Evolutionary conservation across 2,888 invertebrate species (phyloP).

Genomic region (Amphipyra berbera): DNA sequence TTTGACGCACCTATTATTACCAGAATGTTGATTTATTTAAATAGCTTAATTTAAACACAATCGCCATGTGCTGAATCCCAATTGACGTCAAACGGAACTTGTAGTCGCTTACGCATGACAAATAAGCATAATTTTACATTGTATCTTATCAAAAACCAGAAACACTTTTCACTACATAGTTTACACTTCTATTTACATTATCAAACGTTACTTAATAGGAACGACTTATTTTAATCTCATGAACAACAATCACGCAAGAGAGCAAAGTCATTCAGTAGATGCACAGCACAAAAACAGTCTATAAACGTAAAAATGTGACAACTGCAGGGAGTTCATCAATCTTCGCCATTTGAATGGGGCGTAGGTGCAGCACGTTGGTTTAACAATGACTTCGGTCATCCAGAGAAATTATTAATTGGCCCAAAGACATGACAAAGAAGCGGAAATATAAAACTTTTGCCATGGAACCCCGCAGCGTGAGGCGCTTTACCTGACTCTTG

Average conservation of each 20-base stretch:
- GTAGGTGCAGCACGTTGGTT: constrained; percentile 72
- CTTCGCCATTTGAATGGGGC: constrained; percentile 82
- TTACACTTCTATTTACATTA: constrained; percentile 32
- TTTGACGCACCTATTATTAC: neutral
- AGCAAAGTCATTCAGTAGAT: constrained; percentile 72
- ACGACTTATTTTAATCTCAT: constrained; percentile 29
- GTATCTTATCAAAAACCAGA: constrained; percentile 34
- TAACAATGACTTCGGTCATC: constrained; percentile 88
- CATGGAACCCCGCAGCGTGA: constrained; percentile 84
- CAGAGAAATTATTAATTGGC: constrained; percentile 89
- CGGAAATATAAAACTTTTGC: constrained; percentile 89
- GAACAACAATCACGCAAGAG: constrained; percentile 25
- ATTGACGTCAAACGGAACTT: constrained; percentile 38
- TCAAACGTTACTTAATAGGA: constrained; percentile 25
- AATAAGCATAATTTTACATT: constrained; percentile 26
- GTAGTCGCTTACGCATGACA: constrained; percentile 3
- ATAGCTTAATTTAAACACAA: constrained; percentile 32
- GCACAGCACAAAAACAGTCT: constrained; percentile 81
- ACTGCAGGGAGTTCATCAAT: constrained; percentile 88
- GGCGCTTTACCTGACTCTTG: constrained; percentile 89
- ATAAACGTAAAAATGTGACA: constrained; percentile 85
- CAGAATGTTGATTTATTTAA: constrained; percentile 11
- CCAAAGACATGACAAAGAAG: constrained; percentile 85
- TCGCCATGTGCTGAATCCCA: constrained; percentile 14
- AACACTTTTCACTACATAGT: constrained; percentile 24